Evolutionary conservation across 2,888 invertebrate genomes (phyloP).

Genomic region (Diarsia brunnea): DNA sequence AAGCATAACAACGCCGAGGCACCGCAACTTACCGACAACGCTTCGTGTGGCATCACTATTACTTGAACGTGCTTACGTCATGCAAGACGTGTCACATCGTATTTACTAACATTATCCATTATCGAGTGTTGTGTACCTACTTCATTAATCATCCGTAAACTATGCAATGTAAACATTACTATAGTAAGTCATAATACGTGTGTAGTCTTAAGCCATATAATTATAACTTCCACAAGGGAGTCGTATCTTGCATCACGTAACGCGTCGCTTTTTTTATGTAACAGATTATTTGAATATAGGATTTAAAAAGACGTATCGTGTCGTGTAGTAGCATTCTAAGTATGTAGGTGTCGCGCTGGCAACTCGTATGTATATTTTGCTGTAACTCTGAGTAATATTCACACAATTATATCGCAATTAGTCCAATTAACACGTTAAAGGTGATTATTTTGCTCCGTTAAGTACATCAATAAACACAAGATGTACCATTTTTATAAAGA

Average conservation of each 20-base stretch:
- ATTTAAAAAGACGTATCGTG: constrained; percentile 5
- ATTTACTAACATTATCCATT: neutral
- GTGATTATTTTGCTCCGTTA: constrained; percentile 30
- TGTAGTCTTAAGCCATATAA: constrained; percentile 18
- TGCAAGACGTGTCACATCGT: constrained; percentile 1
- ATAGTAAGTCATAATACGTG: constrained; percentile 22
- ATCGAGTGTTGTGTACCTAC: constrained; percentile 13
- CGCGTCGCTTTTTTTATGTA: constrained; percentile 33
- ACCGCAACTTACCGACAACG: neutral
- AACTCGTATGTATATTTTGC: constrained; percentile 55
- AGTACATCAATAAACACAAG: constrained; percentile 28
- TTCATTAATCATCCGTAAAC: constrained; percentile 4
- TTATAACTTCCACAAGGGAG: neutral
- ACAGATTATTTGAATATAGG: constrained; percentile 23
- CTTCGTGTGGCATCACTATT: neutral
- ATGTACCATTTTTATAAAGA: constrained; percentile 39
- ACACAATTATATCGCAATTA: constrained; percentile 19
- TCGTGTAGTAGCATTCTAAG: constrained; percentile 14
- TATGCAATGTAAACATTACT: constrained; percentile 30
- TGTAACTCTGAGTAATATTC: constrained; percentile 14
- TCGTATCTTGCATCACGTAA: constrained; percentile 37
- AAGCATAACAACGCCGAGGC: neutral
- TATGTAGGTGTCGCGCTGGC: constrained; percentile 19
- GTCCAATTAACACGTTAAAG: constrained; percentile 13
- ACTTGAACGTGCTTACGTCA: neutral